Evolutionary conservation across 2,113 vertebrate species (phyloP), one percentile per base, ranked within the genome.

Genomic region (Hylia prasina): DNA sequence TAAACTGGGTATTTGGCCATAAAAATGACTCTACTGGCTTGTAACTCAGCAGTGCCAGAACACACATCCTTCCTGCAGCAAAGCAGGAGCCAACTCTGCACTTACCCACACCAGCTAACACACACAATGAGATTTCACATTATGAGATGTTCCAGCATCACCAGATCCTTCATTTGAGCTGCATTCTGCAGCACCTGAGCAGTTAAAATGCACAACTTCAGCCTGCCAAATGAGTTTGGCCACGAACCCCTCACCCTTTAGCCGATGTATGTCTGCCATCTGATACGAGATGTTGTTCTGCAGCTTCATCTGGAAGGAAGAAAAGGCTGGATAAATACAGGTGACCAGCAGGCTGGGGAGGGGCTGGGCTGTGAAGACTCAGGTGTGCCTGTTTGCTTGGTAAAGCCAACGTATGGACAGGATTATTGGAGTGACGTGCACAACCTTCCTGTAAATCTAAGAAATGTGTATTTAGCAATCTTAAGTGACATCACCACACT

Each of bases 211-310:
- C 48, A 47, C 66, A n/a, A 0, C 42, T 30, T 17, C 20, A 15
- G 44, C 5, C 60, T n/a, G 31, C 64, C 87, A 58, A 4, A 28
- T 2, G 40, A 57, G 54, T 61, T 22, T 11, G 83, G 35, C 17
- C 90, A 20, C 1, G 22, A 35, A 21, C 12, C 54, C 84, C 98
- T 98, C 98, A 99, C 99, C 99, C 96, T 99, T 99, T 56, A 99
- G 97, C 79, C 98, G 98, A 94, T 98, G 98, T 69, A 99, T 98
- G 95, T 99, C 99, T 85, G 98, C 98, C 97, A 98, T 98, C 87
- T 99, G 99, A 53, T 98, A 97, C 0, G 98, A 98, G 89, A 98
- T 93, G 72, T 99, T 99, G 96, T 86, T 98, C 97, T 99, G 99
- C 69, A 99, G 95, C 97, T 99, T 99, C 73, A 98, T 93, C 99